A percentile compares a stretch with the other conserved stretches of the same genome.
Conservation (phyloP, 2,888 invertebrate genomes). For the Polydesmus complanatus region DNA sequence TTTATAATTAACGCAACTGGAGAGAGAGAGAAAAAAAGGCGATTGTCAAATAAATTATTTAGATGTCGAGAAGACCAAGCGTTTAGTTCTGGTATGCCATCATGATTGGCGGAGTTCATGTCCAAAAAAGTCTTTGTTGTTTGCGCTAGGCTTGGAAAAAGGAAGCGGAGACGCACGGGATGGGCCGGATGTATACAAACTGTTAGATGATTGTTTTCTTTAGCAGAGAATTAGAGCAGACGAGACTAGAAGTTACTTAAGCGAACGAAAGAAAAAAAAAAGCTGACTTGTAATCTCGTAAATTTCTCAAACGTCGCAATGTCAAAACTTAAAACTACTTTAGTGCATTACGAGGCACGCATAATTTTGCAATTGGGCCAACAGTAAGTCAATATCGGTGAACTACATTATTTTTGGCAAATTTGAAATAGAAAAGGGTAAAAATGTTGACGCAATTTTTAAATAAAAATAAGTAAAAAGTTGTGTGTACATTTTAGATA, state of each 20-base stretch:
- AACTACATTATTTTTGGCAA: no score
- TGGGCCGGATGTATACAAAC: neutral
- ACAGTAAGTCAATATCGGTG: no score
- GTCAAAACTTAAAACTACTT: neutral
- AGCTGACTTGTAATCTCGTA: neutral
- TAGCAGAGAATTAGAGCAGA: no score
- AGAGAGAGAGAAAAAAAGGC: neutral
- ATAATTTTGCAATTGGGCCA: neutral
- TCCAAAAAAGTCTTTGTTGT: neutral
- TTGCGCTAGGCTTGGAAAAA: neutral
- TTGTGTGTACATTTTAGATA: no score
- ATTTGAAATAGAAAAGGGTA: no score
- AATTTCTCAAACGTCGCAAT: neutral
- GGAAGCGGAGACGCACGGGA: neutral
- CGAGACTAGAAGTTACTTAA: neutral
- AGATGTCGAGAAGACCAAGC: neutral
- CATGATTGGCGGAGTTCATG: neutral
- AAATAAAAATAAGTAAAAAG: no score
- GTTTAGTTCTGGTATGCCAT: neutral
- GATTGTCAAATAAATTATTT: no score
- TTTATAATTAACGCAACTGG: neutral
- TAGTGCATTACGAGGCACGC: neutral
- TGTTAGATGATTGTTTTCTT: neutral
- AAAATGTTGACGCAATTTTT: no score
- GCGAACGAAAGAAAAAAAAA: neutral